Base-by-base conservation (phyloP, 2,888 invertebrate genomes). In the Phlogophora meticulosa region DNA sequence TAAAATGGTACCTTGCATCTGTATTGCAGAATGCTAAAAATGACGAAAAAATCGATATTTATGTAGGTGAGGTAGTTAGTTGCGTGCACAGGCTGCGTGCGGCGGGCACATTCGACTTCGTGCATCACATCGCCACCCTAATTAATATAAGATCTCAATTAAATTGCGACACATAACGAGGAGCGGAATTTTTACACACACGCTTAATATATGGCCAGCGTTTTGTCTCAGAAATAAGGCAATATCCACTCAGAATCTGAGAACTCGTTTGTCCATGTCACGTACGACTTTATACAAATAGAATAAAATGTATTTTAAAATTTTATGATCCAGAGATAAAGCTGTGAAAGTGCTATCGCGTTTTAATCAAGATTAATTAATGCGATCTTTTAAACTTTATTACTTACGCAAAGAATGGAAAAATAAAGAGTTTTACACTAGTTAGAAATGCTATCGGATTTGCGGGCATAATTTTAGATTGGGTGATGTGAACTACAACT, bases 61-160 rank as follows among this genome's bases (percentile, higher is more conserved):
- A 76, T 81, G 80, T 86, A 81, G 80, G 85, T 84, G 78, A 84
- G 79, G 81, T 72, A 80, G 78, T 83, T 67, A 80, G 89, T 94
- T 93, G 94, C 94, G 94, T 94, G 95, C 89, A 79, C 88, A 84
- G 88, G 86, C 90, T 95, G 95, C 95, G 95, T 95, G 95, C 89
- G 94, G 91, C 90, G 90, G 91, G 84, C 93, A 93, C 94, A 93
- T 95, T 94, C 91, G 89, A 89, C 85, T 87, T 87, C 88, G 85
- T 88, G 89, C 88, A 88, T 92, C 94, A 93, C 93, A 91, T 93
- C 87, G 90, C 87, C 92, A 91, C 92, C 90, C 95, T 95, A 95
- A 95, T 95, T 95, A 96, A 95, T 95, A 95, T 95, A 95, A 94
- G 94, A 95, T 95, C 95, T 96, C 95, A 95, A 96, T 96, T 95